phyloP scores from a whole-genome alignment of 2,113 vertebrate species.

The Micronisus gabar region DNA sequence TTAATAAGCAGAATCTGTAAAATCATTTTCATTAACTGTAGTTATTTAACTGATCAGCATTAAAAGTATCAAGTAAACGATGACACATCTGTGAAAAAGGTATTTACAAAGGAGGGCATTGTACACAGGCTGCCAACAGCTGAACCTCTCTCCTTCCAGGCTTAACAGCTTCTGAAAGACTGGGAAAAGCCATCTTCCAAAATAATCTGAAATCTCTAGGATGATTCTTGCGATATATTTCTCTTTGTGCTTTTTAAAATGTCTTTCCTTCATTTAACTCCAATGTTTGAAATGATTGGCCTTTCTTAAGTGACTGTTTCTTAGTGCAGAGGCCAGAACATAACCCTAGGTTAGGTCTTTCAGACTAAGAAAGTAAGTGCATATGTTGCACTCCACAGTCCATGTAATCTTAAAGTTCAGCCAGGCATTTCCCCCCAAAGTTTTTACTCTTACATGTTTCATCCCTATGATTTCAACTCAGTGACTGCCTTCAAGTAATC shows the following conservation, averaged over 20 bases:
- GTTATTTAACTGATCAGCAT: neutral
- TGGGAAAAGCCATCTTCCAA: neutral
- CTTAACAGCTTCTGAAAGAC: neutral
- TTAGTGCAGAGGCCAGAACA: neutral
- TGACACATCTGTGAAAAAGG: neutral
- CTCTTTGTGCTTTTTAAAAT: neutral
- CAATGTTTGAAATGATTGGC: neutral
- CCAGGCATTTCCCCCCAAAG: neutral
- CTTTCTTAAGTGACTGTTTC: neutral
- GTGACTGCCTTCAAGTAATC: neutral
- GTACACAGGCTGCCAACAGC: neutral
- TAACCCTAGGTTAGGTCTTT: neutral
- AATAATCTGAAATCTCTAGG: neutral
- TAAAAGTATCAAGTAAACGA: neutral
- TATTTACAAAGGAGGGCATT: neutral
- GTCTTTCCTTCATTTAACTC: neutral
- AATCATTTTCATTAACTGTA: neutral
- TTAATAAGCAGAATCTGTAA: neutral
- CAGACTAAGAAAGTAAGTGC: neutral
- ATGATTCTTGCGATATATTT: neutral
- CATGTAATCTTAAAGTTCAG: neutral
- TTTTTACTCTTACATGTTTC: neutral
- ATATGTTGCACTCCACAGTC: accelerated
- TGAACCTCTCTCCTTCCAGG: neutral
- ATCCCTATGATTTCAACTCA: neutral